Evolutionary conservation across 2,797 vertebrate genomes (phyloP).

Genomic region (Dallia pectoralis): DNA sequence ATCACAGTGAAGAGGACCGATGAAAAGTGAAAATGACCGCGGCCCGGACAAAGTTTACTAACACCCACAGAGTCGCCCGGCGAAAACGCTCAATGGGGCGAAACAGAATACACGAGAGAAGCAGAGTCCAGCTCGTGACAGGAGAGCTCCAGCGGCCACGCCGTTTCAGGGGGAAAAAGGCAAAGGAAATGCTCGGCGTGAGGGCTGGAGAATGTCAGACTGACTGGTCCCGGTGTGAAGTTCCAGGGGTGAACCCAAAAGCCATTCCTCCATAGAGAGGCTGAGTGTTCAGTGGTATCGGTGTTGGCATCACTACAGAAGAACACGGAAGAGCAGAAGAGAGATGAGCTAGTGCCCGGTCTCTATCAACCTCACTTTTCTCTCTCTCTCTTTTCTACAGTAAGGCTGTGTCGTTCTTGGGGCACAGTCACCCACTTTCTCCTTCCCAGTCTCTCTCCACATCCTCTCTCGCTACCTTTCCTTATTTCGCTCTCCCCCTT

Average conservation of each 20-base stretch:
- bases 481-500: too few relatives aligned
- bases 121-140: not conserved
- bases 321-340: slow-evolving; percentile 5
- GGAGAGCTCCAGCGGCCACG: not conserved
- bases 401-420: slow-evolving; percentile 12
- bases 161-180: not conserved
- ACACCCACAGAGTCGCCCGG: not conserved
- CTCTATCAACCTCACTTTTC: not conserved
- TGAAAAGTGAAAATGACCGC: slow-evolving; percentile 23
- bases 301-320: not conserved
- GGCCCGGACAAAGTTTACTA: not conserved
- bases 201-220: not conserved
- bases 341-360: not conserved
- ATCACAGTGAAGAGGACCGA: not conserved
- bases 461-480: slow-evolving; percentile 2
- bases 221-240: not conserved
- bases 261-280: not conserved
- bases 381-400: not conserved
- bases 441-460: not conserved
- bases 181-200: not conserved
- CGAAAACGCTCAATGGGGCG: not conserved
- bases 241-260: not conserved
- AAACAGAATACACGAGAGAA: not conserved
- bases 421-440: slow-evolving; percentile 15
- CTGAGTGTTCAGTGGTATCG: not conserved